Conservation (phyloP, 64 coral and sea anemone species). For the Montipora capricornis region DNA sequence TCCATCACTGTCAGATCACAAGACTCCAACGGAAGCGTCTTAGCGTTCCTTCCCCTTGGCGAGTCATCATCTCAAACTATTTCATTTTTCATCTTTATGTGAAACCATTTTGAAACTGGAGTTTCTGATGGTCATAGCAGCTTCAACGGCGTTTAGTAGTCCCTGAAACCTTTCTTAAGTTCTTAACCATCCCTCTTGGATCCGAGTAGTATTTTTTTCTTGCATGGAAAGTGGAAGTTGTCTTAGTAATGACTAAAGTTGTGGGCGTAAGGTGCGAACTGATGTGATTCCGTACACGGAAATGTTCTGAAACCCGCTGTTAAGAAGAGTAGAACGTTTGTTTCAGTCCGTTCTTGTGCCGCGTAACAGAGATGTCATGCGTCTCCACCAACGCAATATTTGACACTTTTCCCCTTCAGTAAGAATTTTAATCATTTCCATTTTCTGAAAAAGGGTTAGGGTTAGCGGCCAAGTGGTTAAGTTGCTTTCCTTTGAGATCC, state of each 20-base stretch:
- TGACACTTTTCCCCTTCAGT: too few species aligned
- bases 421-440: too few species aligned
- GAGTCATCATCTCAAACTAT: too few species aligned
- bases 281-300: neutral
- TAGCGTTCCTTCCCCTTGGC: neutral
- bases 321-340: neutral
- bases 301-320: neutral
- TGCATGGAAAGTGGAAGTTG: neutral
- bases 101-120: too few species aligned
- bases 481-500: too few species aligned
- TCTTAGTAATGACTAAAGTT: neutral
- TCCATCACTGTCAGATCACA: neutral
- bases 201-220: too few species aligned
- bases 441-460: too few species aligned
- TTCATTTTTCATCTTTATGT: too few species aligned
- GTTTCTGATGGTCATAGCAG: too few species aligned
- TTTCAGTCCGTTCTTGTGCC: neutral
- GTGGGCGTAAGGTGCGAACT: constrained; percentile 2
- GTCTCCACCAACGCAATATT: neutral
- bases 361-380: neutral
- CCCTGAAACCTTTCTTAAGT: neutral
- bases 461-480: too few species aligned
- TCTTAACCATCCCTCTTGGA: too few species aligned
- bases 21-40: constrained; percentile 8
- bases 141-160: too few species aligned